Evolutionary conservation across 2,888 invertebrate genomes (phyloP).

Genomic region (Rotaria magnacalcarata): DNA sequence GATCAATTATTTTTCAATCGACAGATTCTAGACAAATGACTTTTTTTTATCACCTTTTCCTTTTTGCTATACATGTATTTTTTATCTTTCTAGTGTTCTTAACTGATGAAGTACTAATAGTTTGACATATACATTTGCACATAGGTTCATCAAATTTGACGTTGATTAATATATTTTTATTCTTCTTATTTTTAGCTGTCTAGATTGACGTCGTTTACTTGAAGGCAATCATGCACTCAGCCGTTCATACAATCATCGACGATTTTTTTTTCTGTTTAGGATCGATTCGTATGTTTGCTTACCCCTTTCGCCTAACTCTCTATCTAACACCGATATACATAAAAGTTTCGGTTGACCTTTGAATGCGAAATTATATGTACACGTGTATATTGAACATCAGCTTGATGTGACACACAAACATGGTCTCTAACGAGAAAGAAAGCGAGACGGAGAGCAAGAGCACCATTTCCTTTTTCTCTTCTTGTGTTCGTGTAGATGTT

Average conservation of each 20-base stretch:
- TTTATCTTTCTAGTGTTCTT: not conserved
- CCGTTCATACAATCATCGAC: not conserved
- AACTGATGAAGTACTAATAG: not conserved
- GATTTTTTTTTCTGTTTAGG: not conserved
- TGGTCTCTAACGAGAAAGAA: not conserved
- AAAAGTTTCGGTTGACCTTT: slow-evolving; percentile 6
- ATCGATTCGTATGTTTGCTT: not conserved
- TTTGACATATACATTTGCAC: not conserved
- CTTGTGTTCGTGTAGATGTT: not conserved
- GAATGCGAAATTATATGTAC: slow-evolving; percentile 21
- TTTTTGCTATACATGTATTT: not conserved
- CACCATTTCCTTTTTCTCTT: not conserved
- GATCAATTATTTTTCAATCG: not conserved
- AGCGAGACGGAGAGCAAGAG: not conserved
- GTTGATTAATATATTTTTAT: not conserved
- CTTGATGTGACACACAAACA: not conserved
- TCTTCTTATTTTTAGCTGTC: not conserved
- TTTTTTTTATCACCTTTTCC: not conserved
- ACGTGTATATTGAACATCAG: slow-evolving; percentile 25
- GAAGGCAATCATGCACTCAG: slow-evolving; percentile 10
- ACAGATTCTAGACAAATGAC: not conserved
- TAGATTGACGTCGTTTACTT: not conserved
- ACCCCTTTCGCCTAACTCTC: not conserved
- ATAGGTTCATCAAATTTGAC: not conserved
- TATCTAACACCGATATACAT: not conserved